A percentile compares a stretch with the other conserved stretches of the same genome.
Evolutionary conservation across 2,888 invertebrate genomes (phyloP).

Genomic region (Eilema caniola): DNA sequence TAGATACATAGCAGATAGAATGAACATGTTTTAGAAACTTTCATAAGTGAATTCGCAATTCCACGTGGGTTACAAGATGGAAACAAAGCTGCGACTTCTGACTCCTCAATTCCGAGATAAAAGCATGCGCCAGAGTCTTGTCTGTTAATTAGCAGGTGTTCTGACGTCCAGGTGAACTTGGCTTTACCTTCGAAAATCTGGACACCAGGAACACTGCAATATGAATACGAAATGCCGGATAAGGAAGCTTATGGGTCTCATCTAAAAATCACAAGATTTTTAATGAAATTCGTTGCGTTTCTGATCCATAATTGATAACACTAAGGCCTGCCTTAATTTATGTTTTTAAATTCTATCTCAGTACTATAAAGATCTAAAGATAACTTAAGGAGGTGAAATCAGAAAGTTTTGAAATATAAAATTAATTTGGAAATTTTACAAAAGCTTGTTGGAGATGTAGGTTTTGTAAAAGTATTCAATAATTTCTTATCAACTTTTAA

Average conservation of each 20-base stretch:
- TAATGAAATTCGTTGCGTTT: conserved; percentile 28
- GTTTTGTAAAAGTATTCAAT: background rate
- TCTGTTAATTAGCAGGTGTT: no score
- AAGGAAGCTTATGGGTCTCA: conserved; percentile 61
- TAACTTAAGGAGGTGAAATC: background rate
- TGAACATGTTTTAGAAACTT: no score
- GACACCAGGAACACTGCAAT: conserved; percentile 16
- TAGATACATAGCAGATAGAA: no score
- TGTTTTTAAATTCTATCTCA: background rate
- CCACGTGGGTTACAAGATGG: no score
- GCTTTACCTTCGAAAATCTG: no score
- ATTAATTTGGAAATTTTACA: background rate
- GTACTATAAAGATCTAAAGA: background rate
- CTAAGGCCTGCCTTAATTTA: background rate
- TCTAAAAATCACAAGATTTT: conserved; percentile 59
- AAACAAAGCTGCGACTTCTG: no score
- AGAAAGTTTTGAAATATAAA: no score
- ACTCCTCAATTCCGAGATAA: no score
- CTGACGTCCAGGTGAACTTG: no score
- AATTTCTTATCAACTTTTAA: background rate
- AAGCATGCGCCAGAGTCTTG: no score
- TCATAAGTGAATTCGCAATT: no score
- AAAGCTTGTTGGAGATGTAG: background rate
- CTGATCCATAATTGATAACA: conserved; percentile 17
- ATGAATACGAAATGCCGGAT: conserved; percentile 67